Evolutionary conservation across 2,797 vertebrate species (phyloP), one percentile per base, ranked within the genome.

Genomic region (Peromyscus nudipes): DNA sequence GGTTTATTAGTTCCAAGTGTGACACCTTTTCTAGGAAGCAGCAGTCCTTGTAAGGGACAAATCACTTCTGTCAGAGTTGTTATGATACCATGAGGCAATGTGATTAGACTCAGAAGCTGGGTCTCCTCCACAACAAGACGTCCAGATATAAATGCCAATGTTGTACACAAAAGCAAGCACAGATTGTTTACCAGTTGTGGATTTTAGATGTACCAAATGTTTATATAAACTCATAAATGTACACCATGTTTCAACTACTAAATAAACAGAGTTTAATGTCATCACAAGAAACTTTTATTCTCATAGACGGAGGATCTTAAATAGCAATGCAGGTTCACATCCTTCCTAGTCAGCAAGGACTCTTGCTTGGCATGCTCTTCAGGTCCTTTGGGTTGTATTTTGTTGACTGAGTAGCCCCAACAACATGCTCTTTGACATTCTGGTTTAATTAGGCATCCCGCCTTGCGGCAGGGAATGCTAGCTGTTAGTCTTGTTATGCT

Each of bases 191-290:
- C 91, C 96, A 85, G 97, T 84, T 91, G 46, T 98, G 97, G 98
- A 97, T 97, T 98, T 4, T 96, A 98, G 95, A 97, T 97, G 89
- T 98, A 91, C 95, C 95, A 94, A 98, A 97, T 98, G 95, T 98
- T 98, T 98, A 97, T 97, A 97, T 96, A 93, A 97, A 97, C 97
- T 97, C 91, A 19, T 96, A 98, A 97, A 89, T 97, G 95, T 96
- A 84, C 49, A 29, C 97, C 97, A 96, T 97, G 95, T 81, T 98
- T 98, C 96, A 90, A 96, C 21, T 97, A 96, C 96, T 97, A 75
- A 77, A 96, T 97, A 98, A 98, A 98, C 94, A 93, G 83, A 93
- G 95, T 98, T 94, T 95, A 97, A 97, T 96, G 97, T 83, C 96
- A 65, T 96, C 79, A 94, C 95, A 93, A 96, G 96, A 97, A 97